Evolutionary conservation across 2,797 vertebrate genomes (phyloP).

Genomic region (Hypotaenidia okinawae): DNA sequence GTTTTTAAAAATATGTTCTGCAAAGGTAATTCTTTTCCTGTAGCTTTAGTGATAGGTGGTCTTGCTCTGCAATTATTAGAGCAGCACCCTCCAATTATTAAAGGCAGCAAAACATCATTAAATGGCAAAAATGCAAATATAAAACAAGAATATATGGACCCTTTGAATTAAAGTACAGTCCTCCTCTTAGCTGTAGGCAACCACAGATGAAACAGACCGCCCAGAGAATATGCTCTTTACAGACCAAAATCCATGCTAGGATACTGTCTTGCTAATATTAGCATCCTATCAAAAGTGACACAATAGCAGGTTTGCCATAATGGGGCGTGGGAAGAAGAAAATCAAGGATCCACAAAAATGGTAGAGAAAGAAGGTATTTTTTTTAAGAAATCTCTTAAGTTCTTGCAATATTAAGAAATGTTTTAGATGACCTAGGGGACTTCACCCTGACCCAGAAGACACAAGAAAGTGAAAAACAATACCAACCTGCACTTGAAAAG

Average conservation of each 20-base stretch:
- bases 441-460: not conserved
- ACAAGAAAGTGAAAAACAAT: not conserved
- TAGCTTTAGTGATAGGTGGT: not conserved
- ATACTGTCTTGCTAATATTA: not conserved
- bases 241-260: not conserved
- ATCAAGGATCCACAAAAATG: not conserved
- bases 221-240: not conserved
- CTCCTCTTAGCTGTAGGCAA: not conserved
- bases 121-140: not conserved
- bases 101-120: not conserved
- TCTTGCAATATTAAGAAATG: not conserved
- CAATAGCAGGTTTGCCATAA: not conserved
- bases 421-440: not conserved
- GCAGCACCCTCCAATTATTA: not conserved
- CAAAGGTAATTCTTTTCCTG: not conserved
- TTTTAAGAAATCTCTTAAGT: not conserved
- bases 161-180: not conserved
- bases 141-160: not conserved
- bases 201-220: not conserved
- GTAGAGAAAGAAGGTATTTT: not conserved
- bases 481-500: not conserved
- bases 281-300: not conserved
- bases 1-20: not conserved
- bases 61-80: not conserved
- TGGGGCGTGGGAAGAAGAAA: too few species aligned